Base-by-base conservation (phyloP, 2,888 invertebrate genomes). In the Tetragonula carbonaria region DNA sequence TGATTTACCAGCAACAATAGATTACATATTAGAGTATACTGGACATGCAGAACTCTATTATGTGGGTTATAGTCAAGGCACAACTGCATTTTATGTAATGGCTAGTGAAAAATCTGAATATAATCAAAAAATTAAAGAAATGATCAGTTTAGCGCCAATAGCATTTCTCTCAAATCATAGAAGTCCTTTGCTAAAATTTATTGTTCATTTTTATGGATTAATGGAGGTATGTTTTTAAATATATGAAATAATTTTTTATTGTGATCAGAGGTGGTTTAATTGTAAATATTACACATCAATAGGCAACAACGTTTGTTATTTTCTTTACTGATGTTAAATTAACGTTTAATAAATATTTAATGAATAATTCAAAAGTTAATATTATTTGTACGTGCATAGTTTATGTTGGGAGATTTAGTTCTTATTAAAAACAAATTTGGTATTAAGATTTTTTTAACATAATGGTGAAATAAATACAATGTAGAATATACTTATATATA, bases 11-110 rank as follows among this genome's bases (percentile, higher is more conserved):
- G 96, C 96, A 1, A 95, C 95, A 92, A 95, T 97, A 78, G 95
- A 96, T 89, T 95, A 95, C 86, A 95, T 96, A 59, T 89, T 94
- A 57, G 91, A 93, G 14, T 90, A 91, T 45, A 96, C 96, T 0
- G 94, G 95, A 3, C 93, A 95, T 63, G 86, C 93, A 13, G 92
- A 95, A 63, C 87, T 96, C 6, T 95, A 95, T 87, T 96, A 96
- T 91, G 93, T 96, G 23, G 96, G 96, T 5, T 96, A 96, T 89
- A 96, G 96, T 65, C 96, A 96, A 93, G 96, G 96, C 53, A 95
- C 95, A n/a, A 94, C 95, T 16, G 89, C 92, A 67, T 94, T 95
- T 82, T 94, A 93, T 80, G 94, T 94, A 21, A 94, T 94, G 93
- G 91, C 92, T 33, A 93, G 95, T 55, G 94, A 94, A 53, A 92